Conservation (phyloP, 1,140 invertebrate genomes). For the Sarcophaga peregrina region DNA sequence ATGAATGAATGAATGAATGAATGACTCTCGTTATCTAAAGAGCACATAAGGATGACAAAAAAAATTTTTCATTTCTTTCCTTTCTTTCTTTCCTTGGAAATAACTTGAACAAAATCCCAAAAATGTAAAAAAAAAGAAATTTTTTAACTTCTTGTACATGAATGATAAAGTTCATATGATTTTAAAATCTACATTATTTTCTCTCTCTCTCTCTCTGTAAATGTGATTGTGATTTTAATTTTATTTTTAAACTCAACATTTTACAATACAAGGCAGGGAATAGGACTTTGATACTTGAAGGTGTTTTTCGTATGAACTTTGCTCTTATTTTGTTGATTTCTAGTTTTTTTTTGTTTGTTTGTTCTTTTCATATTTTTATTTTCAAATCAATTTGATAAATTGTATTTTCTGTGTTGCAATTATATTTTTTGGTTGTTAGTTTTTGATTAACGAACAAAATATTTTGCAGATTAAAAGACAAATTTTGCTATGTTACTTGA, state of each 20-base stretch:
- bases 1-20: neutral
- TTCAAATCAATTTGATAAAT: slow-evolving; percentile 6
- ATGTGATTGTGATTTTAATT: neutral
- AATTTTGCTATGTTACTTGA: too few species aligned
- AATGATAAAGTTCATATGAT: slow-evolving; percentile 10
- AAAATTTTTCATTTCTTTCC: neutral
- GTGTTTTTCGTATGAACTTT: too few species aligned
- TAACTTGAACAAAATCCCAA: too few species aligned
- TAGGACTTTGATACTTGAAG: too few species aligned
- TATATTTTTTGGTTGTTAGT: neutral
- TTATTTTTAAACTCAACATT: neutral
- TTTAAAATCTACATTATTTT: neutral
- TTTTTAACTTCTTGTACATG: neutral
- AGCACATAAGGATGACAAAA: neutral
- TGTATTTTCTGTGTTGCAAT: neutral
- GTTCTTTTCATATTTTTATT: neutral
- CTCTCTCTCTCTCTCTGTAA: neutral
- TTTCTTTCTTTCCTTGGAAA: too few species aligned
- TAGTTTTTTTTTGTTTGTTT: too few species aligned
- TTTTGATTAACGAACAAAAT: too few species aligned
- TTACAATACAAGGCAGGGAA: too few species aligned
- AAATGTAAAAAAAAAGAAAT: neutral
- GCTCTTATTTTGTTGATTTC: too few species aligned
- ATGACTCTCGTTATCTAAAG: slow-evolving; percentile 9
- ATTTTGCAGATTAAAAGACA: too few species aligned